Percentiles rank a stretch among this genome's conserved stretches.
These are phyloP conservation scores for Pogonophryne albipinna DNA, from an alignment of 2,797 vertebrate species.

Conservation along the genomic window DNA sequence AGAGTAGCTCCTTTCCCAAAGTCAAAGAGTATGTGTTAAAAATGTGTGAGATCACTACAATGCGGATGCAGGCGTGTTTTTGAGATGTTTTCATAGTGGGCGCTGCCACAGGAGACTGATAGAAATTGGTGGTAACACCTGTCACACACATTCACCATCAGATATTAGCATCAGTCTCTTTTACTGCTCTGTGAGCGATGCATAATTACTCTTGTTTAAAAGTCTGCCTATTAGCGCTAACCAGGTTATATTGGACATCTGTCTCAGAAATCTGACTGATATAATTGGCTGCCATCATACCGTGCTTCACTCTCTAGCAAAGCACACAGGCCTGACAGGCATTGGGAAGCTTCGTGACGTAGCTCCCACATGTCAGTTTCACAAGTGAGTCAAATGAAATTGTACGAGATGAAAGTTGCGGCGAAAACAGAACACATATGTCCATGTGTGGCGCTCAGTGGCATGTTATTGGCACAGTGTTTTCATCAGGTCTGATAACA, in stretches of 20 bases:
- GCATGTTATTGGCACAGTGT: constrained; percentile 74
- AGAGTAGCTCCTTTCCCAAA: constrained; percentile 40
- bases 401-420: constrained; percentile 74
- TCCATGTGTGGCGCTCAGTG: constrained; percentile 68
- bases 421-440: constrained; percentile 76
- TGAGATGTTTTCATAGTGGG: constrained; percentile 63
- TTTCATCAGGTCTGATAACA: constrained; percentile 82
- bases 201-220: constrained; percentile 81
- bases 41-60: constrained; percentile 56
- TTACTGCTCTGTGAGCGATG: constrained; percentile 66
- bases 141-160: constrained; percentile 80
- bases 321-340: constrained; percentile 70
- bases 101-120: constrained; percentile 68
- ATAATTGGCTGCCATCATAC: constrained; percentile 82
- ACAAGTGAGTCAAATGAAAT: constrained; percentile 56
- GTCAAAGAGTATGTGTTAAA: constrained; percentile 71
- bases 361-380: constrained; percentile 59
- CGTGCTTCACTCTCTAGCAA: constrained; percentile 56
- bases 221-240: constrained; percentile 83
- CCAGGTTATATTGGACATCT: constrained; percentile 85
- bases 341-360: constrained; percentile 54
- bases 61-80: constrained; percentile 59
- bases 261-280: constrained; percentile 76
- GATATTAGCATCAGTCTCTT: constrained; percentile 76
- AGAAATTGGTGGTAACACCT: constrained; percentile 77